Percentiles rank a stretch among this genome's conserved stretches.
Conservation (phyloP, 2,797 vertebrate species). For the Myotis findleyi region DNA sequence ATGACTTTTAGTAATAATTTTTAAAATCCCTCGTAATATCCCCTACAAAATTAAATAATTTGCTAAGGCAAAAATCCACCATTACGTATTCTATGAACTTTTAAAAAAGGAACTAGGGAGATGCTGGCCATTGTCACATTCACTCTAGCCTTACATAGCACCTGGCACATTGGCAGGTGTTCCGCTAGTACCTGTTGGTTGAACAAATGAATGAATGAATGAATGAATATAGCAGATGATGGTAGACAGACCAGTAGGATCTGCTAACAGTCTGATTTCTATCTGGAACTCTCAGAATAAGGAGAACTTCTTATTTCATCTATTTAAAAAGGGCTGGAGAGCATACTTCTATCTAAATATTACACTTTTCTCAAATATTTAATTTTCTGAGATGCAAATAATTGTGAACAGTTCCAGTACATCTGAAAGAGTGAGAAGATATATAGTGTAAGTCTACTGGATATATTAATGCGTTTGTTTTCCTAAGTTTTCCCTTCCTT, state of each 20-base stretch:
- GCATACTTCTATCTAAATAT: not conserved
- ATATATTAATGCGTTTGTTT: not conserved
- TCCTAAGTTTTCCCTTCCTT: not conserved
- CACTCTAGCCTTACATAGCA: not conserved
- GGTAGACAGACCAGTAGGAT: not conserved
- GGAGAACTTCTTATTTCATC: not conserved
- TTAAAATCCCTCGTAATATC: not conserved
- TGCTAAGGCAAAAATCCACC: not conserved
- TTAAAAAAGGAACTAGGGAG: not conserved
- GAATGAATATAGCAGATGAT: not conserved
- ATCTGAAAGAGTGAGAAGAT: not conserved
- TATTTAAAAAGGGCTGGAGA: not conserved
- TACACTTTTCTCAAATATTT: not conserved
- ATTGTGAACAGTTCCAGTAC: not conserved
- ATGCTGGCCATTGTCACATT: not conserved
- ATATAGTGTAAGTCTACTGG: not conserved
- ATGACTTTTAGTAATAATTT: not conserved
- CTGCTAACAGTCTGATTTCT: not conserved
- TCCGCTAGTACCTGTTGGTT: rapidly evolving
- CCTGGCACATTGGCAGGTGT: not conserved
- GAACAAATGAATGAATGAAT: not conserved
- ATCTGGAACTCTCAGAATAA: not conserved
- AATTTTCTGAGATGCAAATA: not conserved
- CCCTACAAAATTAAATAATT: not conserved
- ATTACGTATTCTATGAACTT: not conserved